These are phyloP conservation scores for Columba guinea DNA, from an alignment of 2,797 vertebrate genomes.

Conservation along the genomic window DNA sequence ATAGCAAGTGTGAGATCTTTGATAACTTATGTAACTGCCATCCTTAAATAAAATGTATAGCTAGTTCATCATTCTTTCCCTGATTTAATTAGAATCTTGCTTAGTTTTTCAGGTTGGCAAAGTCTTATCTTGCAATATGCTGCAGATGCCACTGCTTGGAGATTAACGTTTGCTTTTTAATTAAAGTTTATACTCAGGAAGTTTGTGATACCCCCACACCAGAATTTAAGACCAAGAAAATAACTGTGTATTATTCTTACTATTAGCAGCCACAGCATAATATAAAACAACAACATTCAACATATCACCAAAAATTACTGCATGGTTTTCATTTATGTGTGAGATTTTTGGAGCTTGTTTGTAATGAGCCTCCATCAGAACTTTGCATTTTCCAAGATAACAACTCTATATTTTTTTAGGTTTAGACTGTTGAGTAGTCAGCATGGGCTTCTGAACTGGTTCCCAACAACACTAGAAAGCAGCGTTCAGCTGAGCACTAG, in stretches of 20 bases:
- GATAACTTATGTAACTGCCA: constrained; percentile 49
- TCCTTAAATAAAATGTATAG: constrained; percentile 53
- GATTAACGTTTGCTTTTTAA: constrained; percentile 58
- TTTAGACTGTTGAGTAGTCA: not conserved
- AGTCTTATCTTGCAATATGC: constrained; percentile 48
- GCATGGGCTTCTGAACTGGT: not conserved
- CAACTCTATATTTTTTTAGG: not conserved
- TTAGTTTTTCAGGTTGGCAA: constrained; percentile 41
- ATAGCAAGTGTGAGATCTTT: constrained; percentile 31
- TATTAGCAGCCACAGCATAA: not conserved
- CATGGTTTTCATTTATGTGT: not conserved
- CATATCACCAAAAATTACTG: not conserved
- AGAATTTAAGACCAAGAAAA: constrained; percentile 36
- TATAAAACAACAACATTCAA: not conserved
- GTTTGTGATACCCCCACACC: constrained; percentile 20
- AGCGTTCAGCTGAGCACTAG: not conserved
- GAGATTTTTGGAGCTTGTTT: not conserved
- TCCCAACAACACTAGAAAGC: not conserved
- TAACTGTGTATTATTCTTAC: constrained; percentile 21
- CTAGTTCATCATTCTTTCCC: not conserved
- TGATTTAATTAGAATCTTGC: constrained; percentile 64
- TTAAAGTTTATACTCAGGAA: constrained; percentile 44
- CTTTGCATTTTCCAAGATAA: not conserved
- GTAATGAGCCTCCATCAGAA: not conserved
- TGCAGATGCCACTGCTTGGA: constrained; percentile 36